Percentiles rank a stretch among this genome's conserved stretches.
phyloP scores from a whole-genome alignment of 92 coral and sea anemone genomes.

The Epizoanthus rinbou region DNA sequence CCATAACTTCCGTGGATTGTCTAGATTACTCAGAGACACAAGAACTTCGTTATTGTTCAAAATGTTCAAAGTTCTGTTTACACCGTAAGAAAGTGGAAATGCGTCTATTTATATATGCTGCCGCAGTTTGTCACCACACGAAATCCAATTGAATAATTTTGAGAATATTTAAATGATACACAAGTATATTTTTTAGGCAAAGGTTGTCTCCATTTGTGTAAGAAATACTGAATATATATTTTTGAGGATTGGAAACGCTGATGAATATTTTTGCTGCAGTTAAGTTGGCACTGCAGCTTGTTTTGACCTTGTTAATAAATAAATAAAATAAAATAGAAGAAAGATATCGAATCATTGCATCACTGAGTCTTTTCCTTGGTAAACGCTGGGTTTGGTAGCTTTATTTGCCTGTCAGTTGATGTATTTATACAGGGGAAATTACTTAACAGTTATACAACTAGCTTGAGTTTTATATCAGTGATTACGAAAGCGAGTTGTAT shows the following conservation, averaged over 20 bases:
- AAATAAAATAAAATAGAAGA: neutral
- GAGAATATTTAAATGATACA: constrained; percentile 32
- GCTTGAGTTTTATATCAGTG: too few species aligned
- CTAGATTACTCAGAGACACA: too few species aligned
- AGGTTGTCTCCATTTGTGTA: constrained; percentile 3
- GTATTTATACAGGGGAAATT: too few species aligned
- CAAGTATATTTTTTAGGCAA: constrained; percentile 13
- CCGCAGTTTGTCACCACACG: constrained; percentile 19
- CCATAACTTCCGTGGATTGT: too few species aligned
- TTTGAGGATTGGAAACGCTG: constrained; percentile 14
- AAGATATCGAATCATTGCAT: neutral
- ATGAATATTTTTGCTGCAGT: constrained; percentile 1
- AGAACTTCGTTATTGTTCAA: too few species aligned
- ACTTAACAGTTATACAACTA: too few species aligned
- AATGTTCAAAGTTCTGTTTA: too few species aligned
- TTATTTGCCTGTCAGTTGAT: too few species aligned
- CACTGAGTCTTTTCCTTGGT: too few species aligned
- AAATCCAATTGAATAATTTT: neutral
- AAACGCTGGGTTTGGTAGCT: too few species aligned
- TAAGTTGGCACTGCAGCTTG: neutral
- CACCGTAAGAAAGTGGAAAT: neutral
- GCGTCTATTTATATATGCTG: neutral
- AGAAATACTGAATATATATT: constrained; percentile 23
- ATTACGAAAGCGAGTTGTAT: too few species aligned
- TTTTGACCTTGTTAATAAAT: too few species aligned